Evolutionary conservation across 2,888 invertebrate genomes (phyloP).

Genomic region (Hypena proboscidalis): DNA sequence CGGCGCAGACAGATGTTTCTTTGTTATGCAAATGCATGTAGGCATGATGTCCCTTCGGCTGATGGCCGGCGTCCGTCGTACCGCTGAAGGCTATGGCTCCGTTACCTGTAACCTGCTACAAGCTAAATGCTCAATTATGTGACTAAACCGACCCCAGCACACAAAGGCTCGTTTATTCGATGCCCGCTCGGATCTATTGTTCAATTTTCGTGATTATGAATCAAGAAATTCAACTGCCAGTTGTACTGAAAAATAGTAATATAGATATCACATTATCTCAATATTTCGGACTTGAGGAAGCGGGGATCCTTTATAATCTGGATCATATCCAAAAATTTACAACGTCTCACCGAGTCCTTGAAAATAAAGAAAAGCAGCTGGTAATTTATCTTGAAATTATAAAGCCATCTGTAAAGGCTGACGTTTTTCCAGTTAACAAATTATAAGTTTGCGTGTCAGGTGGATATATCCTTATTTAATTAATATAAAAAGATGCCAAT

Average conservation of each 20-base stretch:
- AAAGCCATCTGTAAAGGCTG: neutral
- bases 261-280: neutral
- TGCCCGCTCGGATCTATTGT: slow-evolving; percentile 38
- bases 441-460: slow-evolving; percentile 1
- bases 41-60: slow-evolving; percentile 55
- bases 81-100: slow-evolving; percentile 68
- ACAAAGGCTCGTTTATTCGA: slow-evolving; percentile 54
- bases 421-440: neutral
- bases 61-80: slow-evolving; percentile 55
- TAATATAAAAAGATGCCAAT: neutral
- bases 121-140: slow-evolving; percentile 75
- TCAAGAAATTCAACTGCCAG: too few relatives aligned
- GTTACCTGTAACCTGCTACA: slow-evolving; percentile 70
- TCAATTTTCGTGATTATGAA: too few relatives aligned
- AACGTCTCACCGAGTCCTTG: slow-evolving; percentile 2
- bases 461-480: slow-evolving; percentile 3
- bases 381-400: slow-evolving; percentile 1
- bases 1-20: slow-evolving; percentile 61
- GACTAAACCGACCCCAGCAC: slow-evolving; percentile 49
- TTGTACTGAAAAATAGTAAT: too few relatives aligned
- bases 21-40: slow-evolving; percentile 71
- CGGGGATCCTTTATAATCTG: neutral
- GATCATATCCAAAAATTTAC: slow-evolving; percentile 16
- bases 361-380: slow-evolving; percentile 3
- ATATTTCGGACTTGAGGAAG: slow-evolving; percentile 1